Evolutionary conservation across 2,113 vertebrate species (phyloP).

Genomic region (Crotalus helleri): DNA sequence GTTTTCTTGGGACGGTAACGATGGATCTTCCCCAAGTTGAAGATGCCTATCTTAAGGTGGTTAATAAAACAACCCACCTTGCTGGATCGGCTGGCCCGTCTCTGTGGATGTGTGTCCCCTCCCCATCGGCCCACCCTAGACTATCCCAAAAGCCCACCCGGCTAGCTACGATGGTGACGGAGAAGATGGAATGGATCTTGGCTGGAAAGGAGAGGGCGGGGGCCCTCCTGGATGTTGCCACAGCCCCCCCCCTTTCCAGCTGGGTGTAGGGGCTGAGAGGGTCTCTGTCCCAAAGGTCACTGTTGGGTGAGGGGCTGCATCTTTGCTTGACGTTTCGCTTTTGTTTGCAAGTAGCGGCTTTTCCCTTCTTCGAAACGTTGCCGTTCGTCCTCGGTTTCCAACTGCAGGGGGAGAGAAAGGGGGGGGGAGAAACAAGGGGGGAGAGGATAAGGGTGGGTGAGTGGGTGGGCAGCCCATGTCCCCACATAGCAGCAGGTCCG

Average conservation of each 20-base stretch:
- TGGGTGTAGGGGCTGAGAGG: not conserved
- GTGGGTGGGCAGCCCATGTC: not conserved
- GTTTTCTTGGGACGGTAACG: not conserved
- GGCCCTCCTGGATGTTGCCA: not conserved
- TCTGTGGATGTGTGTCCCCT: not conserved
- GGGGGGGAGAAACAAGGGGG: too few species aligned
- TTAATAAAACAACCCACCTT: not conserved
- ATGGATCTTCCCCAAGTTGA: not conserved
- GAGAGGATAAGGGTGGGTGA: too few species aligned
- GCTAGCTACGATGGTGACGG: not conserved
- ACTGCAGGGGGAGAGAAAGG: slow-evolving; percentile 59
- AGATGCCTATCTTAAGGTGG: not conserved
- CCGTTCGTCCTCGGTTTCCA: slow-evolving; percentile 86
- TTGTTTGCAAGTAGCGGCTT: slow-evolving; percentile 87
- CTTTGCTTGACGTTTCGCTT: slow-evolving; percentile 82
- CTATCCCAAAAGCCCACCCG: not conserved
- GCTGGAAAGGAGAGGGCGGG: not conserved
- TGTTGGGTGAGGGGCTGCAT: slow-evolving; percentile 62
- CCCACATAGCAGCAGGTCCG: not conserved
- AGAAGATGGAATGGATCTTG: not conserved
- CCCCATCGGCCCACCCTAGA: not conserved
- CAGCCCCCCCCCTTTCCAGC: not conserved
- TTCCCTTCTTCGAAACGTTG: slow-evolving; percentile 89
- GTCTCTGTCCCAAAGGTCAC: slow-evolving; percentile 47
- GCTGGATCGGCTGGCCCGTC: too few species aligned